phyloP scores from a whole-genome alignment of 2,113 vertebrate genomes.

The Trichomycterus rosablanca region DNA sequence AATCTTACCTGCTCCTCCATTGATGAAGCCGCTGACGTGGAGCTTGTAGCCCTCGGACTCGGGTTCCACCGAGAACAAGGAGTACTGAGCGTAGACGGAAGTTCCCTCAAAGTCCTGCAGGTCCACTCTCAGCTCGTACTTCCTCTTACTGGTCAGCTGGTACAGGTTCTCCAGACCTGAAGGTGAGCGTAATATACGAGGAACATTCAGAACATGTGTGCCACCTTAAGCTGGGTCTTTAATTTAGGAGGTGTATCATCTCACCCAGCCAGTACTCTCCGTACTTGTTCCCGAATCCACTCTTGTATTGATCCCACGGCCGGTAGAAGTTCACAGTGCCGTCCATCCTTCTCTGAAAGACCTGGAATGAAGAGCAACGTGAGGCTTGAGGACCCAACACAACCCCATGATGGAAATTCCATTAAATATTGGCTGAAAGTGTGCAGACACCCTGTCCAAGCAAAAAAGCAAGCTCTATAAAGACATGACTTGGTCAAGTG shows the following conservation, averaged over 20 bases:
- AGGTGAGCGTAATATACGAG: background rate
- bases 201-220: too few species aligned
- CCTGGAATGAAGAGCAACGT: constrained; percentile 4
- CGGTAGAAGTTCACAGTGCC: constrained; percentile 68
- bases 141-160: constrained; percentile 62
- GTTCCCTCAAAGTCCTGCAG: constrained; percentile 70
- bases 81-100: constrained; percentile 60
- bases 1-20: constrained; percentile 68
- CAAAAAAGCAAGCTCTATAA: background rate
- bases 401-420: too few species aligned
- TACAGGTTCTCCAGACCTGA: constrained; percentile 68
- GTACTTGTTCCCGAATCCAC: constrained; percentile 63
- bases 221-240: too few species aligned
- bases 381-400: too few species aligned
- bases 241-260: too few species aligned
- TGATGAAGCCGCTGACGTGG: constrained; percentile 58
- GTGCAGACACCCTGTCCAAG: too few species aligned
- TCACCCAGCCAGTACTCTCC: constrained; percentile 73
- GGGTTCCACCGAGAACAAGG: constrained; percentile 61
- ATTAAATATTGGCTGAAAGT: too few species aligned
- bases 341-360: constrained; percentile 68
- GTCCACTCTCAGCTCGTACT: constrained; percentile 67
- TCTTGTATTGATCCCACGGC: constrained; percentile 66
- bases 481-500: too few species aligned
- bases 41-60: constrained; percentile 68